phyloP scores from a whole-genome alignment of 2,113 vertebrate genomes.

The Noctilio leporinus region DNA sequence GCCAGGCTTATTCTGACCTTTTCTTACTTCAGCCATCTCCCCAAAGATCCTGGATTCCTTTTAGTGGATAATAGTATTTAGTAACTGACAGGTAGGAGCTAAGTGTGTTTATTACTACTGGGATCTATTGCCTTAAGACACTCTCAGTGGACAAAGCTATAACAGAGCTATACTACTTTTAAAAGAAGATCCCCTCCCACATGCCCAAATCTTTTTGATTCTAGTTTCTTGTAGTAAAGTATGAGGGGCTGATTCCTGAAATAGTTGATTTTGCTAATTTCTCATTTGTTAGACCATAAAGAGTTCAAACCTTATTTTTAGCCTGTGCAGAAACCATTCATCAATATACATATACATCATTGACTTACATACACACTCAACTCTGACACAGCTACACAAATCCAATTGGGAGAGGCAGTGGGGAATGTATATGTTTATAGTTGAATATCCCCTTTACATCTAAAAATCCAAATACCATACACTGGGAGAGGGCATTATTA shows the following conservation, averaged over 20 bases:
- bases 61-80: neutral
- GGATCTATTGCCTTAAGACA: neutral
- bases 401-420: neutral
- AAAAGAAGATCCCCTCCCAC: neutral
- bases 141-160: neutral
- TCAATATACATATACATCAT: neutral
- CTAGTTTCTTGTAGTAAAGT: neutral
- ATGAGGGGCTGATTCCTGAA: neutral
- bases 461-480: neutral
- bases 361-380: neutral
- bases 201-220: neutral
- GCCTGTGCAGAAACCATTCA: neutral
- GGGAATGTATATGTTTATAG: constrained; percentile 9
- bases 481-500: neutral
- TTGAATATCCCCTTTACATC: neutral
- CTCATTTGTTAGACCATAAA: neutral
- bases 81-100: neutral
- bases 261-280: neutral
- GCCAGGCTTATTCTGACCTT: neutral
- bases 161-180: neutral
- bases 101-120: neutral
- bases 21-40: neutral
- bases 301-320: neutral
- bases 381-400: constrained; percentile 29
- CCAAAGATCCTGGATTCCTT: neutral